Base-by-base conservation (phyloP, 2,113 vertebrate genomes). In the Psophia crepitans region DNA sequence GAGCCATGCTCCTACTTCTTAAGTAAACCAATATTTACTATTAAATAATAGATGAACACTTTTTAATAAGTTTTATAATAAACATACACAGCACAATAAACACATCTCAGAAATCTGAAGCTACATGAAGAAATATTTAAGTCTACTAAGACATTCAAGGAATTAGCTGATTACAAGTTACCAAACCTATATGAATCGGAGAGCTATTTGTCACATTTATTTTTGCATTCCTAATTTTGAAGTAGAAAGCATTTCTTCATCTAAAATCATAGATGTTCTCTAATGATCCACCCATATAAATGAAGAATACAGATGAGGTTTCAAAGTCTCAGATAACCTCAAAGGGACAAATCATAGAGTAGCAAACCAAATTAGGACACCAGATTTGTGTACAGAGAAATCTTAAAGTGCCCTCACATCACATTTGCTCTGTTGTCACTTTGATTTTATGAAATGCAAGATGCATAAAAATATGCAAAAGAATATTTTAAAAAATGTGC, bases 401-500 rank as follows among this genome's bases (percentile, higher is more conserved):
- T 49, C 44, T 66, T 4, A 21, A 43, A 54, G n/a, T 48, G n/a
- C 5, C 14, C 30, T 49, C 48, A 46, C 18, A 49, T 56, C 33
- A 43, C 28, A 20, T 21, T 26, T 83, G 32, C 12, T 83, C 28
- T 51, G 26, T 28, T 15, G 23, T 30, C 35, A 56, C 22, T 64
- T 57, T 13, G 19, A 51, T 44, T 44, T 41, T 68, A 48, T 16
- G 8, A 68, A 57, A 82, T 37, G 48, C 22, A 69, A 75, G 26
- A 27, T 21, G 9, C 32, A 49, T 26, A 0, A 0, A 49, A 49
- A 63, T 18, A 57, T 12, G 8, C 32, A 57, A 48, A 48, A n/a
- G n/a, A 35, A 27, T 32, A 8, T n/a, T 64, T 64, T 5, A 3
- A 68, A 27, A 35, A 14, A 12, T 1, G 5, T 58, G 66, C 14